Evolutionary conservation across 2,113 vertebrate genomes (phyloP).

Genomic region (Upupa epops): DNA sequence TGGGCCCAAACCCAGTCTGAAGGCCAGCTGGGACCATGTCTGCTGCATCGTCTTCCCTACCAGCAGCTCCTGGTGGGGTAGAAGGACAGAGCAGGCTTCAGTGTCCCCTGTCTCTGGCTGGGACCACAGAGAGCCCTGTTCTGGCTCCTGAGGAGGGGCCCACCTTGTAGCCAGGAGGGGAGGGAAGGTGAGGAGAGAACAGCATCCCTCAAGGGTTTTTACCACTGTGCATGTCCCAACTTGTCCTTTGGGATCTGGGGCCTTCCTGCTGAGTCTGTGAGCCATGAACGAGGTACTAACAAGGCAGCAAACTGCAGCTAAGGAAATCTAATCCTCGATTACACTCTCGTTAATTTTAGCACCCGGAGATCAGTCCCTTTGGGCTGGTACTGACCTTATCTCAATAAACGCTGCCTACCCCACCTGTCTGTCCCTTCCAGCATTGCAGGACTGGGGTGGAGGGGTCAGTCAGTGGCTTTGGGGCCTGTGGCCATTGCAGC

Average conservation of each 20-base stretch:
- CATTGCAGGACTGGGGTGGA: background rate
- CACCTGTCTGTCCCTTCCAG: background rate
- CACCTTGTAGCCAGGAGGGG: background rate
- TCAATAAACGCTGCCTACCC: constrained; percentile 35
- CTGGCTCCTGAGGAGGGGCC: background rate
- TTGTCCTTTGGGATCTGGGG: background rate
- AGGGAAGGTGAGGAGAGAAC: background rate
- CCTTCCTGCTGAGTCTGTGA: constrained; percentile 49
- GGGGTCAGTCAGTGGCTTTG: background rate
- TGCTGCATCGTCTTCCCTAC: background rate
- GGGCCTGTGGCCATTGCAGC: background rate
- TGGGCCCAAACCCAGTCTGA: background rate
- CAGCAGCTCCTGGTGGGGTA: background rate
- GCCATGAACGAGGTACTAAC: background rate
- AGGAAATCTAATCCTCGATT: background rate
- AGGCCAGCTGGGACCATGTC: background rate
- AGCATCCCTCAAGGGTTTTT: background rate
- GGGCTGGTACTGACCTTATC: background rate
- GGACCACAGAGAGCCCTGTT: background rate
- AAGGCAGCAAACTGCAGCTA: background rate
- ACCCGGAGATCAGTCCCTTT: background rate
- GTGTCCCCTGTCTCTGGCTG: background rate
- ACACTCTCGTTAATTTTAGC: background rate
- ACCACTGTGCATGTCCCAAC: background rate
- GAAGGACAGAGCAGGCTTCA: background rate